Conservation (phyloP, 2,797 vertebrate species). For the Rhinophrynus dorsalis region DNA sequence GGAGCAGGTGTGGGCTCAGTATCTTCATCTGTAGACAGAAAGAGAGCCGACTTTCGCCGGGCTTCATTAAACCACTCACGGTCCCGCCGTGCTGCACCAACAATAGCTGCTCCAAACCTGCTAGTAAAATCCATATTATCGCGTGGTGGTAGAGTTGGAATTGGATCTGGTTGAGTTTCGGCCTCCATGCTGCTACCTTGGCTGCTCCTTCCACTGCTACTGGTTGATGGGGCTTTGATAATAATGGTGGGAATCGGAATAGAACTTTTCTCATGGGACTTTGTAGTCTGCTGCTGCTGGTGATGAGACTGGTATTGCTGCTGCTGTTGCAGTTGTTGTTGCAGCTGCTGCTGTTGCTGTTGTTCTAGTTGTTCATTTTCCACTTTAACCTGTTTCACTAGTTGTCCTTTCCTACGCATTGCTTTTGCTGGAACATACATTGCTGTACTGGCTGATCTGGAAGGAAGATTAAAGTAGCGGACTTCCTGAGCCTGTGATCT, state of each 20-base stretch:
- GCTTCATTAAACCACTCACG: constrained; percentile 79
- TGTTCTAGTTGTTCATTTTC: constrained; percentile 65
- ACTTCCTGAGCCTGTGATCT: constrained; percentile 62
- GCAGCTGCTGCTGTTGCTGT: constrained; percentile 45
- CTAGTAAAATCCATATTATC: constrained; percentile 85
- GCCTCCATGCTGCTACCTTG: constrained; percentile 93
- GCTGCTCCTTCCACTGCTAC: constrained; percentile 91
- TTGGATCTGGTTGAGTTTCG: constrained; percentile 69
- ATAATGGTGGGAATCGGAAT: constrained; percentile 93
- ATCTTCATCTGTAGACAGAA: constrained; percentile 86
- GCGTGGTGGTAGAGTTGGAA: constrained; percentile 64
- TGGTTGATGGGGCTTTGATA: constrained; percentile 91
- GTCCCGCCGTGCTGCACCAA: constrained; percentile 63
- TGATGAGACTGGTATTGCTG: constrained; percentile 52
- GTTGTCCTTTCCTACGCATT: constrained; percentile 78
- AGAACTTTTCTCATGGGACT: constrained; percentile 82
- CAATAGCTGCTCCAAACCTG: constrained; percentile 81
- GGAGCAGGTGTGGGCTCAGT: constrained; percentile 70
- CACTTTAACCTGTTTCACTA: constrained; percentile 91
- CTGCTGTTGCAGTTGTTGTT: constrained; percentile 45
- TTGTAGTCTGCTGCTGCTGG: constrained; percentile 53
- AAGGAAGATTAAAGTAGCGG: constrained; percentile 64
- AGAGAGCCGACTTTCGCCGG: constrained; percentile 83
- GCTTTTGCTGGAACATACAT: constrained; percentile 71
- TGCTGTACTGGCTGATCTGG: constrained; percentile 63